Conservation (phyloP, 2,888 invertebrate genomes). For the Xylota segnis region DNA sequence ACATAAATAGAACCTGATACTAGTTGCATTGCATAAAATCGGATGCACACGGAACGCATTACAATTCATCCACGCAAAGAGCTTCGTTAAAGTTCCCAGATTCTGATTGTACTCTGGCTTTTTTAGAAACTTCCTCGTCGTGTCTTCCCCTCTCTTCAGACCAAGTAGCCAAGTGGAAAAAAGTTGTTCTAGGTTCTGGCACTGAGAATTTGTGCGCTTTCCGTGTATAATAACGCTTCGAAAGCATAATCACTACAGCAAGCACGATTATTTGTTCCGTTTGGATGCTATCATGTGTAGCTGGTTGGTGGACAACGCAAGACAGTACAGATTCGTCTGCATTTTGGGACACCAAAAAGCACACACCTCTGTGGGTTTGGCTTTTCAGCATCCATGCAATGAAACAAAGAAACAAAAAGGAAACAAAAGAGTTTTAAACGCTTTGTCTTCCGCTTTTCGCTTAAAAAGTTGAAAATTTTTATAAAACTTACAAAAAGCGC, state of each 20-base stretch:
- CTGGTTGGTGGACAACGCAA: neutral
- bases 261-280: slow-evolving; percentile 16
- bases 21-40: neutral
- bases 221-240: slow-evolving; percentile 31
- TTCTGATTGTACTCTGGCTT: slow-evolving; percentile 33
- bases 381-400: slow-evolving; percentile 39
- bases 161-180: neutral
- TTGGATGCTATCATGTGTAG: neutral
- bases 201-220: slow-evolving; percentile 42
- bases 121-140: slow-evolving; percentile 27
- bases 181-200: slow-evolving; percentile 48
- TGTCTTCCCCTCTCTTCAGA: neutral
- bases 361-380: neutral
- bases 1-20: slow-evolving; percentile 2
- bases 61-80: slow-evolving; percentile 31
- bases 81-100: slow-evolving; percentile 69
- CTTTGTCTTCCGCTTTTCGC: slow-evolving; percentile 67
- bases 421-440: slow-evolving; percentile 62
- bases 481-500: slow-evolving; percentile 74
- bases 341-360: slow-evolving; percentile 16
- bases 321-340: slow-evolving; percentile 9
- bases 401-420: neutral
- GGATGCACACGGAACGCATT: slow-evolving; percentile 5
- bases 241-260: slow-evolving; percentile 59
- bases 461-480: slow-evolving; percentile 71